Conservation (phyloP, 2,113 vertebrate genomes). For the Eonycteris spelaea region DNA sequence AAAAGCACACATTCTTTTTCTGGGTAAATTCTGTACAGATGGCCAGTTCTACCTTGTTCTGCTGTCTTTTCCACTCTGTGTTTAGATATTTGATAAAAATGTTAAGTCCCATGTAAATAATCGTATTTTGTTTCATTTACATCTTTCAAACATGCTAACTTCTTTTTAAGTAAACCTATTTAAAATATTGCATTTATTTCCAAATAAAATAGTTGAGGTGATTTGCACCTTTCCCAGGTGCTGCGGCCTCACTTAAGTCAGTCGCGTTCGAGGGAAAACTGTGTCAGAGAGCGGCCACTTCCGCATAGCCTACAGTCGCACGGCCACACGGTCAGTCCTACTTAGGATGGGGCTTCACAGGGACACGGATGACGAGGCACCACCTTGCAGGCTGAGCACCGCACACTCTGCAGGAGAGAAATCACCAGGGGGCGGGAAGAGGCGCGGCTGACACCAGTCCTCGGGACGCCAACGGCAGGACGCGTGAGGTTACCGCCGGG, state of each 20-base stretch:
- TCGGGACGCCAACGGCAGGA: neutral
- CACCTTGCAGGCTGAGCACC: neutral
- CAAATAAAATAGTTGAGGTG: neutral
- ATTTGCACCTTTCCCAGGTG: neutral
- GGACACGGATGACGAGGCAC: neutral
- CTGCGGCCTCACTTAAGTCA: neutral
- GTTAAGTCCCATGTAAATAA: neutral
- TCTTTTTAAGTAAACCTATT: neutral
- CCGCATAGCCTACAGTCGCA: neutral
- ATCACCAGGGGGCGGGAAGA: neutral
- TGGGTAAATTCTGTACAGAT: neutral
- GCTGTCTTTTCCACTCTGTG: neutral
- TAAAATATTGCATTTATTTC: neutral
- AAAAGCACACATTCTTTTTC: neutral
- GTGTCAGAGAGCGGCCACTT: neutral
- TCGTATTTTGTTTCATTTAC: conserved; percentile 8
- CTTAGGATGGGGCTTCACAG: neutral
- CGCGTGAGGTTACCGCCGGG: neutral
- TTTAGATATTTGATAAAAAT: conserved; percentile 4
- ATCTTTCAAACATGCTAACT: neutral
- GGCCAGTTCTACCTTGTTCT: neutral
- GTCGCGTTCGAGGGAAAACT: neutral
- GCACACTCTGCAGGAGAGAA: neutral
- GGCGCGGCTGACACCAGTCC: neutral
- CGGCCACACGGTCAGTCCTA: neutral